Evolutionary conservation across 2,113 vertebrate species (phyloP), one percentile per base, ranked within the genome.

Genomic region (Gavialis gangeticus): DNA sequence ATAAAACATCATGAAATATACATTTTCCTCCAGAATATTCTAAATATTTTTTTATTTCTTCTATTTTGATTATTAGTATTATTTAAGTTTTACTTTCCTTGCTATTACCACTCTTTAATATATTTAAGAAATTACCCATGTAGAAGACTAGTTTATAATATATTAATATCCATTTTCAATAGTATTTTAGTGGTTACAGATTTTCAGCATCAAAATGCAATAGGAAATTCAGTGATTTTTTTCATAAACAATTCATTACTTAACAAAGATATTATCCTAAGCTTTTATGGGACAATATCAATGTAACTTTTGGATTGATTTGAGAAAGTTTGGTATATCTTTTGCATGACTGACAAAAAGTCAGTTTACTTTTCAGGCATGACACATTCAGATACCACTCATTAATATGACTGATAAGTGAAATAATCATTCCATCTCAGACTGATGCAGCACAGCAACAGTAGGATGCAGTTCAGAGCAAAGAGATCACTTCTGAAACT

Each of bases 391-490:
- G 58, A 57, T 37, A 66, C 21, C 15, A 55, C 60, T 25, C 85
- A 75, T 90, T 81, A 46, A 46, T 46, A 46, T 46, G 46, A 46
- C 46, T 46, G 46, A 46, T 46, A 46, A 46, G 46, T 84, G 90
- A 90, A 4, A 25, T 82, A 91, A 90, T 75, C 63, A 82, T 66
- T 94, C 84, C 89, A 69, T 59, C 67, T 54, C 60, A 87, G 54
- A 22, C 27, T 80, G 80, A 69, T 54, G n/a, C 69, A 57, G 27
- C 28, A 30, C 28, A 80, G 46, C 37, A 76, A 30, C 9, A 12
- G 76, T 22, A 84, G 91, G 60, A 84, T 18, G 81, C 76, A 54
- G 90, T 64, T 34, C 87, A 89, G 94, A 95, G 64, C 92, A 94
- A 84, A 91, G 78, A 22, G 91, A 88, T 46, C 82, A 59, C 56